A percentile compares a stretch with the other conserved stretches of the same genome.
Evolutionary conservation across 2,113 vertebrate species (phyloP).

Genomic region (Vicugna pacos): DNA sequence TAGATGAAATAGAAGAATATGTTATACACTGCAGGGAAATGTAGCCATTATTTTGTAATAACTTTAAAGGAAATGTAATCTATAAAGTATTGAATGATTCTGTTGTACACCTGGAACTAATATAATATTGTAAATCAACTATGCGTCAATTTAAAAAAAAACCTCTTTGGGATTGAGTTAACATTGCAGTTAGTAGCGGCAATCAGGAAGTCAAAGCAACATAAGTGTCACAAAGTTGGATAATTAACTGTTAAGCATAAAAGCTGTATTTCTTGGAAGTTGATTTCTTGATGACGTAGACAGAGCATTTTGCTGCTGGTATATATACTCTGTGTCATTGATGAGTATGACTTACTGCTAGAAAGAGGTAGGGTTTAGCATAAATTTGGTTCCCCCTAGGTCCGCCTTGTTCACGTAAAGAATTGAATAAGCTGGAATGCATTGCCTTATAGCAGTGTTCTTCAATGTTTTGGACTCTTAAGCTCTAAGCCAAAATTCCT

Average conservation of each 20-base stretch:
- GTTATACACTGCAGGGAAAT: too few species aligned
- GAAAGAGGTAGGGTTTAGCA: not conserved
- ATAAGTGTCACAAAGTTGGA: not conserved
- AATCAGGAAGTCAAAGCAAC: not conserved
- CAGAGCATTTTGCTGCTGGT: not conserved
- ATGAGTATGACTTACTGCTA: not conserved
- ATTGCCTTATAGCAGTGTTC: not conserved
- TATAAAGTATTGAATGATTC: not conserved
- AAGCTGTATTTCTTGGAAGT: slow-evolving; percentile 13
- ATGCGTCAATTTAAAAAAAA: not conserved
- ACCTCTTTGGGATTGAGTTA: not conserved
- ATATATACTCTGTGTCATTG: not conserved
- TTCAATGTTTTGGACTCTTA: not conserved
- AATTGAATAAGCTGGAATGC: not conserved
- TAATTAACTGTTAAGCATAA: slow-evolving; percentile 14
- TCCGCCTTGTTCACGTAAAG: not conserved
- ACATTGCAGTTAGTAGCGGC: not conserved
- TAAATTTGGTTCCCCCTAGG: not conserved
- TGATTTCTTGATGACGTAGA: not conserved
- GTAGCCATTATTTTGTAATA: too few species aligned
- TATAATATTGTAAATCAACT: not conserved
- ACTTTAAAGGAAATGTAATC: too few species aligned
- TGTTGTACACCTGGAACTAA: not conserved
- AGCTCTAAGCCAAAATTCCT: slow-evolving; percentile 1
- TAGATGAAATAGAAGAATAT: too few species aligned